These are phyloP conservation scores for Recurvirostra avosetta DNA, from an alignment of 2,113 vertebrate species.

Conservation along the genomic window DNA sequence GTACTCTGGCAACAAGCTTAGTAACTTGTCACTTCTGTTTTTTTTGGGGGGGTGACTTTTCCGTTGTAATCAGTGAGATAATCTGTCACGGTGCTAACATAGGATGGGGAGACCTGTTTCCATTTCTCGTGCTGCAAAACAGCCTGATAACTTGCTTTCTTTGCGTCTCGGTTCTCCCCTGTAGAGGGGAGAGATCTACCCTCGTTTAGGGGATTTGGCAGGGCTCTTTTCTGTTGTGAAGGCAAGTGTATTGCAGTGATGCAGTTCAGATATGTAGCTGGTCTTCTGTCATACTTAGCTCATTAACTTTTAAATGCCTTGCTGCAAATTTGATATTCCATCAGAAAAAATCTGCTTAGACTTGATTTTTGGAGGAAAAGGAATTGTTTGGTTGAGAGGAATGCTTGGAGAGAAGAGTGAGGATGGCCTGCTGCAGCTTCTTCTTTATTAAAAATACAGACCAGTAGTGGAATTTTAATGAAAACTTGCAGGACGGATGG, in stretches of 20 bases:
- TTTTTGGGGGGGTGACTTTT: neutral
- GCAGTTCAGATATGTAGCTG: neutral
- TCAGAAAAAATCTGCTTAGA: neutral
- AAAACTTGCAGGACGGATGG: neutral
- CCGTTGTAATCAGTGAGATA: neutral
- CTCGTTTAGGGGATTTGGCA: neutral
- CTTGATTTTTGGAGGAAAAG: neutral
- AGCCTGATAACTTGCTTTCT: neutral
- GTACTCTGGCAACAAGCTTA: neutral
- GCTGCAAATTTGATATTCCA: neutral
- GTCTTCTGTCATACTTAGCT: neutral
- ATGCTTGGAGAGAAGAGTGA: neutral
- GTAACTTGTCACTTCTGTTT: neutral
- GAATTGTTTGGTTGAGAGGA: neutral
- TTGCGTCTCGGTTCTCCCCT: neutral
- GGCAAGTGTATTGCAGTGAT: neutral
- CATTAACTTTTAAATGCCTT: constrained; percentile 1
- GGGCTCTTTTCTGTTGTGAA: neutral
- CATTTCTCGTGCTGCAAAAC: neutral
- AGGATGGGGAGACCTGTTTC: neutral
- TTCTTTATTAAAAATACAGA: neutral
- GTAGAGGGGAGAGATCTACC: neutral
- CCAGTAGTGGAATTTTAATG: neutral
- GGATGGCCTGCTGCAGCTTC: neutral
- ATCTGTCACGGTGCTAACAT: neutral